phyloP scores from a whole-genome alignment of 2,888 invertebrate species.

The Leptinotarsa haldemani region DNA sequence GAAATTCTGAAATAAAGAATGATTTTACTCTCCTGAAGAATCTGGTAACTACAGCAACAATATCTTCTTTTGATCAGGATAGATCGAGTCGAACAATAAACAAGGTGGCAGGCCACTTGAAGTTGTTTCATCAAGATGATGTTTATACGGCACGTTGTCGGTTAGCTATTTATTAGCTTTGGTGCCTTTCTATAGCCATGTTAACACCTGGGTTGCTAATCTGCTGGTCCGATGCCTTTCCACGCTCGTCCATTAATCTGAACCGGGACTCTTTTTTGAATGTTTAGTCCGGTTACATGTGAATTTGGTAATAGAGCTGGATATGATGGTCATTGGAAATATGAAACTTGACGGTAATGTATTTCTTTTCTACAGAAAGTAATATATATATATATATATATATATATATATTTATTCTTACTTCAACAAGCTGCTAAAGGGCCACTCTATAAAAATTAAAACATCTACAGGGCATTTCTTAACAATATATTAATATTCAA shows the following conservation, averaged over 20 bases:
- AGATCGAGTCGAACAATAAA: constrained; percentile 35
- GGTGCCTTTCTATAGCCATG: constrained; percentile 46
- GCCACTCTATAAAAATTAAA: too few species aligned
- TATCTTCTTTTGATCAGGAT: constrained; percentile 23
- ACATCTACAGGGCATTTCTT: too few species aligned
- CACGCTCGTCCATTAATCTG: constrained; percentile 50
- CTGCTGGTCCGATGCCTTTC: constrained; percentile 54
- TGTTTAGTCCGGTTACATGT: background rate
- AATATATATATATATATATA: too few species aligned
- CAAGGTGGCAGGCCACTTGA: constrained; percentile 28
- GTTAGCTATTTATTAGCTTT: constrained; percentile 21
- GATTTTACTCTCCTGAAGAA: background rate
- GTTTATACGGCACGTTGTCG: constrained; percentile 34
- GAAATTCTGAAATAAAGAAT: too few species aligned
- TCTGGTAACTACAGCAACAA: constrained; percentile 7
- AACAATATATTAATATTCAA: too few species aligned
- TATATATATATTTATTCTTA: too few species aligned
- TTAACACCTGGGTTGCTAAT: constrained; percentile 61
- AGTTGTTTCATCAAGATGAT: constrained; percentile 35
- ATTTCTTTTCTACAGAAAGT: too few species aligned
- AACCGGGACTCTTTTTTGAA: constrained; percentile 1
- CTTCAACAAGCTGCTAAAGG: too few species aligned
- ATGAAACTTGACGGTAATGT: too few species aligned
- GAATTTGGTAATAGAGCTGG: background rate
- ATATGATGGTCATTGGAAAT: too few species aligned